Conservation (phyloP, 2,888 invertebrate species). For the Melinaea marsaeus region DNA sequence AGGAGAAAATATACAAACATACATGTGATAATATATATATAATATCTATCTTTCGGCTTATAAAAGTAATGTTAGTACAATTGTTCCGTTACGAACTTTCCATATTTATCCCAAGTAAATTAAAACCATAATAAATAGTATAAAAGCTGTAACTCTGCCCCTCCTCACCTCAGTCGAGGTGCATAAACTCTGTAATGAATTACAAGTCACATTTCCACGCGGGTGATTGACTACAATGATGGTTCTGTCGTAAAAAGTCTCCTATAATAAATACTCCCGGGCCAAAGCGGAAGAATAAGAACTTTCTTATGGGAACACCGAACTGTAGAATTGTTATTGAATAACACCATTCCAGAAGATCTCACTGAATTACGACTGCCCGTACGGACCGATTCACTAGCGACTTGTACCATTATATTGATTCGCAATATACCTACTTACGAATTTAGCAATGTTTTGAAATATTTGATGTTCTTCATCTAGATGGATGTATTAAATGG, state of each 20-base stretch:
- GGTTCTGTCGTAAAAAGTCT: constrained; percentile 4
- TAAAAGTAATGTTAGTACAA: no score
- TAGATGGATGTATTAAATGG: no score
- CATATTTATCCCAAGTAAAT: no score
- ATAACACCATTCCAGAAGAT: constrained; percentile 12
- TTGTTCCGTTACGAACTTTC: no score
- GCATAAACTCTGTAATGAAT: background rate
- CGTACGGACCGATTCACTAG: constrained; percentile 7
- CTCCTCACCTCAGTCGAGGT: background rate
- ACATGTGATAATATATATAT: constrained; percentile 24
- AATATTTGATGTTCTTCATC: no score
- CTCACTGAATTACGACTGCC: constrained; percentile 9
- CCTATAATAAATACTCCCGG: constrained; percentile 24
- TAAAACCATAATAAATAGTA: no score
- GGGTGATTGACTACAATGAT: constrained; percentile 27
- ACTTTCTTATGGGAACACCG: background rate
- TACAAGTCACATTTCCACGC: constrained; percentile 11
- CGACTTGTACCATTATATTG: no score
- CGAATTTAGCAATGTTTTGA: no score
- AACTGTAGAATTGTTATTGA: background rate
- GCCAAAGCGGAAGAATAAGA: constrained; percentile 26
- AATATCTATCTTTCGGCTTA: background rate
- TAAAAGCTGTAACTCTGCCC: no score
- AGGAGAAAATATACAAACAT: constrained; percentile 39
- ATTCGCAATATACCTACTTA: no score